These are phyloP conservation scores for Herminia tarsipennalis DNA, from an alignment of 2,888 invertebrate genomes.

Conservation along the genomic window DNA sequence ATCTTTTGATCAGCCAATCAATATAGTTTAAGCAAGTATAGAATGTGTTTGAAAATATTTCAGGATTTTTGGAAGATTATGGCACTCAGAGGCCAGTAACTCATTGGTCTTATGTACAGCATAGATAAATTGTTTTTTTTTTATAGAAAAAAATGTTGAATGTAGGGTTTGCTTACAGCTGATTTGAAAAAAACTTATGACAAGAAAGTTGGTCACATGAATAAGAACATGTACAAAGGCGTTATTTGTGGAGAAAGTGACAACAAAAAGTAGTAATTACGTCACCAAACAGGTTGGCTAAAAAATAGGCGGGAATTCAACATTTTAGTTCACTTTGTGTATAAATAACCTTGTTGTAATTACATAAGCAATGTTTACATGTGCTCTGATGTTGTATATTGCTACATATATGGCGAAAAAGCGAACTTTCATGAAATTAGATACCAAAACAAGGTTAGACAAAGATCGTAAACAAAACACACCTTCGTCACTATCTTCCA, in stretches of 20 bases:
- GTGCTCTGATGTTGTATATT: conserved; percentile 34
- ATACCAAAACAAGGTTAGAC: conserved; percentile 63
- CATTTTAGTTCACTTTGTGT: conserved; percentile 33
- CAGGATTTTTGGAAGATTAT: too few relatives aligned
- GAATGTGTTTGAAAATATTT: too few relatives aligned
- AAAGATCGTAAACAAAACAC: conserved; percentile 72
- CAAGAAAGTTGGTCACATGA: conserved; percentile 23
- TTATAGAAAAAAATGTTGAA: neutral
- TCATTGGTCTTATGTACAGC: too few relatives aligned
- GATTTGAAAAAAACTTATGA: conserved; percentile 10
- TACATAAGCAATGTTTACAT: conserved; percentile 68
- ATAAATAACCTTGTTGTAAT: conserved; percentile 59
- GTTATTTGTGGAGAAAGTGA: conserved; percentile 66
- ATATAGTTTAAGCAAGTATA: too few relatives aligned
- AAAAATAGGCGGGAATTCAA: conserved; percentile 74
- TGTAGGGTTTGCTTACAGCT: neutral
- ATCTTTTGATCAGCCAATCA: too few relatives aligned
- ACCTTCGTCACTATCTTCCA: conserved; percentile 87
- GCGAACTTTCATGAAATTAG: conserved; percentile 48
- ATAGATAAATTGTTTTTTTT: too few relatives aligned
- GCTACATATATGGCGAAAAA: conserved; percentile 27
- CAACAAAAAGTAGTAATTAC: conserved; percentile 63
- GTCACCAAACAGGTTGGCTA: conserved; percentile 64
- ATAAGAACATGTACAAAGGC: conserved; percentile 6
- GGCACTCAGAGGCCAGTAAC: too few relatives aligned